Base-by-base conservation (phyloP, 2,113 vertebrate genomes). In the Catharus minimus region DNA sequence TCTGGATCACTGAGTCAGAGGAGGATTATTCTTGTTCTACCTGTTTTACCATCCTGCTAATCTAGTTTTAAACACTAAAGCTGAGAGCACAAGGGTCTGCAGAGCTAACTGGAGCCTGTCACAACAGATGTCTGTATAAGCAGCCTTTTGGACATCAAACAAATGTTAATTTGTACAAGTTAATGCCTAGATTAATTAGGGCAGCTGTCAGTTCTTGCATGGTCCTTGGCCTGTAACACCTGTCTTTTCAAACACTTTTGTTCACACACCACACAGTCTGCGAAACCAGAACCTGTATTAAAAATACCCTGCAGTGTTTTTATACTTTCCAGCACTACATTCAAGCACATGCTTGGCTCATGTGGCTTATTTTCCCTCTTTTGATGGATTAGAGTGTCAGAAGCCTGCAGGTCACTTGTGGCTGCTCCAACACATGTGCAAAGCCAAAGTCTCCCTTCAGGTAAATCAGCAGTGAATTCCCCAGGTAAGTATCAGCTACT, bases 381-480 rank as follows among this genome's bases (percentile, higher is more conserved):
- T 80, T 80, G 1, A 53, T 7, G 65, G 10, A 68, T 43, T 46
- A 73, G 26, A 38, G 39, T 32, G 46, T 32, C n/a, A 82, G 53
- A 87, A 89, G 32, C 41, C 74, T 91, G 32, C 10, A 76, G 66
- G 38, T 44, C 71, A 60, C 18, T 53, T 26, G 19, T 19, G 26
- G 28, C 44, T 53, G 28, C 36, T n/a, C 43, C 85, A 68, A 75
- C n/a, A 56, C 10, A 32, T 0, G 0, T 11, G 2, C 39, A 73
- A 79, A 46, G 26, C 23, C 46, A 5, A 79, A 79, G 41, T 61
- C 46, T 38, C 49, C 8, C 7, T 49, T 49, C 47, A 49, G 47
- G 47, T 26, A 49, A 49, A 49, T 49, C 47, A 26, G 24, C 23
- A 26, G 23, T 26, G 47, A 49, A 13, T 49, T 15, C 23, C 23